These are phyloP conservation scores for Anabas testudineus DNA, from an alignment of 2,797 vertebrate species.

Conservation along the genomic window DNA sequence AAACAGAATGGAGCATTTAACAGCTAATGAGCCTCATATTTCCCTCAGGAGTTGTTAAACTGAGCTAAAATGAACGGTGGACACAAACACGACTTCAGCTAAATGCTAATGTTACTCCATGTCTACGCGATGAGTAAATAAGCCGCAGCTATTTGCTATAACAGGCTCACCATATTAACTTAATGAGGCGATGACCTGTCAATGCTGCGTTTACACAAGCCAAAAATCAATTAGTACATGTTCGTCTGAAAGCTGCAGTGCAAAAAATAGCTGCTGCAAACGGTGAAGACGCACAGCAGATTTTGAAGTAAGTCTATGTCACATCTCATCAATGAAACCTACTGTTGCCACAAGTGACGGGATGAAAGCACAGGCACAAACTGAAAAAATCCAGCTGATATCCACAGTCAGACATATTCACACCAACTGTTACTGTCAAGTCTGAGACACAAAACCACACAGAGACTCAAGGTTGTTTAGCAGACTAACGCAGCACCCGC, in stretches of 20 bases:
- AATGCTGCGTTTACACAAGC: constrained; percentile 2
- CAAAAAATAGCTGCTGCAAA: background rate
- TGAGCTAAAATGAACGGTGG: background rate
- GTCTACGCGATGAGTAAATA: constrained; percentile 13
- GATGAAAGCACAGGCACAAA: background rate
- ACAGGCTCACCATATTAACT: background rate
- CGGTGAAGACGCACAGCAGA: background rate
- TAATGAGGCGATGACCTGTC: constrained; percentile 7
- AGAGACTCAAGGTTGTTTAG: background rate
- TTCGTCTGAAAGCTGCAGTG: constrained; percentile 1
- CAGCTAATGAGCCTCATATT: constrained; percentile 2
- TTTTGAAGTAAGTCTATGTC: constrained; percentile 1
- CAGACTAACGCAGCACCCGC: background rate
- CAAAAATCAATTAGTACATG: background rate
- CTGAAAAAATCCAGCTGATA: no score
- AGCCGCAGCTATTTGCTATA: background rate
- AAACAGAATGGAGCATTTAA: constrained; percentile 2
- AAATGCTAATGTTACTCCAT: background rate
- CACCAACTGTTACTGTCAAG: background rate
- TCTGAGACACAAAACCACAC: background rate
- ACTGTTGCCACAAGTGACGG: background rate
- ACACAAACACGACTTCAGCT: constrained; percentile 8
- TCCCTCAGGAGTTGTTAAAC: constrained; percentile 9
- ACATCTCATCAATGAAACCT: background rate
- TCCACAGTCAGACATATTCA: no score